Conservation (phyloP, 92 coral and sea anemone species). For the Porites lobata region DNA sequence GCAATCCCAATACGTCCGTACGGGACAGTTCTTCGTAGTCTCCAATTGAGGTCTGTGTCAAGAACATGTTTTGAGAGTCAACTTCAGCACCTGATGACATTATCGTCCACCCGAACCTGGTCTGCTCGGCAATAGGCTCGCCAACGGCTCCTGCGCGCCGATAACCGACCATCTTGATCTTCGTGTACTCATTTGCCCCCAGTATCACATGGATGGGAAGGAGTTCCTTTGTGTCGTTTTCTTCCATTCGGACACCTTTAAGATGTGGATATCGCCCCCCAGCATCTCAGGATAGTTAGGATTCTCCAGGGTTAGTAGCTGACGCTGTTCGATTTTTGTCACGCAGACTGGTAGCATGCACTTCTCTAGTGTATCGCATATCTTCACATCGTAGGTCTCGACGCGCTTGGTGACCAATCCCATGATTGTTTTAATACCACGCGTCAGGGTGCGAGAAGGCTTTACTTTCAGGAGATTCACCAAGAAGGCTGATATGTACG, state of each 20-base stretch:
- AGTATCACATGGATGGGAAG: conserved; percentile 45
- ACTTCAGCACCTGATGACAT: conserved; percentile 29
- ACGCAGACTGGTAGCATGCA: conserved; percentile 23
- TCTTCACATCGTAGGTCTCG: conserved; percentile 51
- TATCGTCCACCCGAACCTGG: conserved; percentile 55
- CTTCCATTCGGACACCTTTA: conserved; percentile 54
- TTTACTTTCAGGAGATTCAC: conserved; percentile 40
- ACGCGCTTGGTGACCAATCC: conserved; percentile 58
- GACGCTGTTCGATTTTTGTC: conserved; percentile 50
- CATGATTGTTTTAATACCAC: conserved; percentile 55
- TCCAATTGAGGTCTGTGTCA: conserved; percentile 20
- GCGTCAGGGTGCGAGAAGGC: conserved; percentile 38
- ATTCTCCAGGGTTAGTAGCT: conserved; percentile 68
- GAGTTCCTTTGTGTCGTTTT: conserved; percentile 39
- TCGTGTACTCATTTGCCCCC: conserved; percentile 42
- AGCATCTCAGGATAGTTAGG: conserved; percentile 67
- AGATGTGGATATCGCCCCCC: conserved; percentile 53
- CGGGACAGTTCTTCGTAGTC: conserved; percentile 70
- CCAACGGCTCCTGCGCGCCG: conserved; percentile 23
- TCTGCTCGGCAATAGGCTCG: conserved; percentile 32
- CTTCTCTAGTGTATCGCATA: conserved; percentile 55
- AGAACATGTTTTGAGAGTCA: conserved; percentile 27
- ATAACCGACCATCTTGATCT: conserved; percentile 6
- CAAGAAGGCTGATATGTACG: conserved; percentile 44
- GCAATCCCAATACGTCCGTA: conserved; percentile 60